These are phyloP conservation scores for Uria aalge DNA, from an alignment of 2,113 vertebrate genomes.

Conservation along the genomic window DNA sequence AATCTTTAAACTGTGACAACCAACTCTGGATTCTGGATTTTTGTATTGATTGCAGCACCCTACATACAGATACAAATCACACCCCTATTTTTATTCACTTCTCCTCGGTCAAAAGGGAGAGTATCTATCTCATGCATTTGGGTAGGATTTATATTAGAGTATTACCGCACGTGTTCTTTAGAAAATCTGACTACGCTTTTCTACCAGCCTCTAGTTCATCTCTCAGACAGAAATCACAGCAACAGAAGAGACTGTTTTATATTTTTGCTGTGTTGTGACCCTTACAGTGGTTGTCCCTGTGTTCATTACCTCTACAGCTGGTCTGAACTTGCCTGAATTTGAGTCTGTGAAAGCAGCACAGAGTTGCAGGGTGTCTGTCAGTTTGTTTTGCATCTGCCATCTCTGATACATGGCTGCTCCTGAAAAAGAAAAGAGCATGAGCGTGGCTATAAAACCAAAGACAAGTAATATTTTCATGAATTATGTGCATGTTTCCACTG, in stretches of 20 bases:
- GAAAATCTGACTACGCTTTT: not conserved
- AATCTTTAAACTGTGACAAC: not conserved
- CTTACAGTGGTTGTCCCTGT: not conserved
- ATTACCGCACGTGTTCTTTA: not conserved
- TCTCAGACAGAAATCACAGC: not conserved
- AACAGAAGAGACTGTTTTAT: not conserved
- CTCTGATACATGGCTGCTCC: not conserved
- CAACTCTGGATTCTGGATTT: not conserved
- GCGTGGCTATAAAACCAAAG: not conserved
- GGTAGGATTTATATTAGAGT: not conserved
- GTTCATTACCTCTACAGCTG: not conserved
- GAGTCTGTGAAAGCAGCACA: not conserved
- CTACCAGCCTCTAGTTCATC: not conserved
- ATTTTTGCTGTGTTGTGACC: not conserved
- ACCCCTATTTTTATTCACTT: not conserved
- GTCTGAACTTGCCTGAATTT: not conserved
- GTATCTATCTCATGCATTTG: not conserved
- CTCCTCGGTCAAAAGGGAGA: not conserved
- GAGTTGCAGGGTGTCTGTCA: not conserved
- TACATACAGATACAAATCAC: not conserved
- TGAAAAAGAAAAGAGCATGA: not conserved
- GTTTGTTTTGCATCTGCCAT: not conserved
- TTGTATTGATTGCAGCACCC: not conserved
- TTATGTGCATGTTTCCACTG: not conserved
- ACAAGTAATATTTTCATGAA: not conserved